phyloP scores from a whole-genome alignment of 2,113 vertebrate species.

The Crotalus tigris region DNA sequence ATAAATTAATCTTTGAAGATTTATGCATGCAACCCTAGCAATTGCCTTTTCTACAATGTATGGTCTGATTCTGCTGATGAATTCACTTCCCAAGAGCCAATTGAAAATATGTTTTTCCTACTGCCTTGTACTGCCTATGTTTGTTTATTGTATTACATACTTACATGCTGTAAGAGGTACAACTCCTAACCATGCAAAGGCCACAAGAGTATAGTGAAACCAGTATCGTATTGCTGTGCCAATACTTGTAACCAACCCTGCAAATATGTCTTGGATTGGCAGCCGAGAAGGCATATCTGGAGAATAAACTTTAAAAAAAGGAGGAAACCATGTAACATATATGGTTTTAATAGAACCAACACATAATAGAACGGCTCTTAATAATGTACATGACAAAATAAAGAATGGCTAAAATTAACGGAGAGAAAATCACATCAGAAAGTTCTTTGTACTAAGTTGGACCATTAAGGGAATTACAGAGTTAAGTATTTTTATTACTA shows the following conservation, averaged over 20 bases:
- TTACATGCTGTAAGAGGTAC: constrained; percentile 99
- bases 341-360: background rate
- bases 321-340: constrained; percentile 5
- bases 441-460: background rate
- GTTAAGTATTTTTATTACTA: background rate
- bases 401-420: background rate
- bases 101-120: background rate
- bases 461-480: background rate
- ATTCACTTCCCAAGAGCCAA: background rate
- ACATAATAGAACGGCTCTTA: background rate
- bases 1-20: background rate
- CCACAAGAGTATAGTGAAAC: constrained; percentile 99
- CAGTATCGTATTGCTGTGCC: constrained; percentile 98
- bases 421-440: background rate
- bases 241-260: constrained; percentile 96
- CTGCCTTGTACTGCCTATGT: background rate
- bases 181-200: constrained; percentile 98
- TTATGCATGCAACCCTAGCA: background rate
- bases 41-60: background rate
- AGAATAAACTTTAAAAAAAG: constrained; percentile 83
- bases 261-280: constrained; percentile 98
- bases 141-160: constrained; percentile 53
- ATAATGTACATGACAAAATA: background rate
- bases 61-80: background rate
- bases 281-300: constrained; percentile 99